Percentiles rank a stretch among this genome's conserved stretches.
Conservation (phyloP, 2,888 invertebrate species). For the Sipha maydis region DNA sequence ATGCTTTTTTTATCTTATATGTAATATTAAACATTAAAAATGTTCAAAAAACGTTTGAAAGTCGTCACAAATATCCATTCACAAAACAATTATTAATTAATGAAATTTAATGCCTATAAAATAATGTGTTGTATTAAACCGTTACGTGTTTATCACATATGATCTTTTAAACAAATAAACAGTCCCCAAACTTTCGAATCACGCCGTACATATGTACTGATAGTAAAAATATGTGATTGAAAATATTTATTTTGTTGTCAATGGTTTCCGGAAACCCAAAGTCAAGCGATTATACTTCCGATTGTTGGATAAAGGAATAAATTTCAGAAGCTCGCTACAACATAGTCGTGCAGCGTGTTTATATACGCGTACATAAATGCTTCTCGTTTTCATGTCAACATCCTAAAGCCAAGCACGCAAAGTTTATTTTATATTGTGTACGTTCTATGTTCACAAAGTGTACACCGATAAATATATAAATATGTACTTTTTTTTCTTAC, state of each 20-base stretch:
- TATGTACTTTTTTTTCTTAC: too few species aligned
- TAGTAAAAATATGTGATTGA: background rate
- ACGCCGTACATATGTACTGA: too few species aligned
- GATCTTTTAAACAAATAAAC: too few species aligned
- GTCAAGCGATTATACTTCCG: slow-evolving; percentile 15
- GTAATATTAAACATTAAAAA: too few species aligned
- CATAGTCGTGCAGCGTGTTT: background rate
- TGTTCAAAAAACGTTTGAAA: too few species aligned
- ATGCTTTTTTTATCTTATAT: too few species aligned
- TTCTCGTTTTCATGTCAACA: slow-evolving; percentile 39
- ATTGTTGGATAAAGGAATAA: slow-evolving; percentile 43
- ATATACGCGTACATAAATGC: background rate
- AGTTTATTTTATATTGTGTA: background rate
- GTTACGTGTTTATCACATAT: too few species aligned
- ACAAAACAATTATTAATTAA: too few species aligned
- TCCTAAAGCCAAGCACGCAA: slow-evolving; percentile 14
- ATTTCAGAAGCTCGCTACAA: slow-evolving; percentile 30
- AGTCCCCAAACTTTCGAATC: too few species aligned
- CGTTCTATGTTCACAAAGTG: background rate
- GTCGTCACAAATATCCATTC: too few species aligned
- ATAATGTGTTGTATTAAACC: too few species aligned
- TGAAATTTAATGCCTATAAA: too few species aligned
- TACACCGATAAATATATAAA: background rate
- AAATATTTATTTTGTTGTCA: background rate
- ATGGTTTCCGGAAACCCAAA: background rate